A percentile compares a stretch with the other conserved stretches of the same genome.
phyloP scores from a whole-genome alignment of 2,888 invertebrate species.

The Trachelus iudaicus region DNA sequence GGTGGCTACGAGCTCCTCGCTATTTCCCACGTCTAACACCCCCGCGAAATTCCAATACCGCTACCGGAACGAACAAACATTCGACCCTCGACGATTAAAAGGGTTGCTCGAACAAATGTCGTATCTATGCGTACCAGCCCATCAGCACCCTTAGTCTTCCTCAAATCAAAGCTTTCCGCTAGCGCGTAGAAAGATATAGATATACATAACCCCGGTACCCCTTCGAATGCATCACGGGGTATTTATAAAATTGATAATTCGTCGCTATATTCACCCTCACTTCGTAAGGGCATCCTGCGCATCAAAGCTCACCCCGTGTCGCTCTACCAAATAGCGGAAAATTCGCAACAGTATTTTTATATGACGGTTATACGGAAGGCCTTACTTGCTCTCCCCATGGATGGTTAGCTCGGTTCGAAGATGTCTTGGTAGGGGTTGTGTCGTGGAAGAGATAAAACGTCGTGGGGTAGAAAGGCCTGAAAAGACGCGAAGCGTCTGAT shows the following conservation, averaged over 20 bases:
- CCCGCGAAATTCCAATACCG: not conserved
- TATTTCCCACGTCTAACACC: constrained; percentile 16
- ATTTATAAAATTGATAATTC: not conserved
- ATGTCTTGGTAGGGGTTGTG: not conserved
- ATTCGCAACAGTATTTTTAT: constrained; percentile 26
- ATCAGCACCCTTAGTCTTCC: not conserved
- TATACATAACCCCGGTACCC: not conserved
- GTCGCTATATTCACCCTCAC: not conserved
- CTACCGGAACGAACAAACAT: not conserved
- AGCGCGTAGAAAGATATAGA: not conserved
- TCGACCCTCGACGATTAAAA: constrained; percentile 4
- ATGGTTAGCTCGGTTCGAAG: not conserved
- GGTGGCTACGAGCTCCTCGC: constrained; percentile 22
- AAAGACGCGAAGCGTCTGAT: constrained; percentile 34
- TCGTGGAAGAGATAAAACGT: constrained; percentile 18
- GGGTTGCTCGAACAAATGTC: not conserved
- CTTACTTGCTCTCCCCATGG: not conserved
- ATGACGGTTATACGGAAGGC: not conserved
- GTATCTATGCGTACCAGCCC: not conserved
- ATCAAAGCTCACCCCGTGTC: constrained; percentile 17
- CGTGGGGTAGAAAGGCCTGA: constrained; percentile 30
- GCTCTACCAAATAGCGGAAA: constrained; percentile 31
- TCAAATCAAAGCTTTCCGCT: not conserved
- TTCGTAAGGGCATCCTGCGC: not conserved
- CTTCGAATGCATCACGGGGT: not conserved